A percentile compares a stretch with the other conserved stretches of the same genome.
Evolutionary conservation across 2,113 vertebrate genomes (phyloP).

Genomic region (Ariopsis seemanni): DNA sequence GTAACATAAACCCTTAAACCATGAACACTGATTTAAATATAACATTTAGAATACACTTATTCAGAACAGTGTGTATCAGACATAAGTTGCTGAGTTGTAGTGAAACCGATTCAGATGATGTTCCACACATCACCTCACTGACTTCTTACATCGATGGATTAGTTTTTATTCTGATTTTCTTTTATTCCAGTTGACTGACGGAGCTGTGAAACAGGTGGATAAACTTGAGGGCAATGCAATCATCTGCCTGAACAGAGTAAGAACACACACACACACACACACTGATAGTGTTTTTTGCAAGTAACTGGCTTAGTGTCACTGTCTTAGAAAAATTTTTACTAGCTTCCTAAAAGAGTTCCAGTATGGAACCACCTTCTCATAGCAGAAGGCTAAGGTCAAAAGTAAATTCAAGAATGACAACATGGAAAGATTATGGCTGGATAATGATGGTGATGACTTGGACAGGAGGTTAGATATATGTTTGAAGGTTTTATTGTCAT

Average conservation of each 20-base stretch:
- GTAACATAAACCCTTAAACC: not conserved
- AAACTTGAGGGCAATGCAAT: constrained; percentile 61
- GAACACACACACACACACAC: constrained; percentile 11
- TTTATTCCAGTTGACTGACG: constrained; percentile 56
- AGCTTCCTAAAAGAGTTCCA: not conserved
- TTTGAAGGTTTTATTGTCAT: no score
- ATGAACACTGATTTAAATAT: not conserved
- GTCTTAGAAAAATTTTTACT: not conserved
- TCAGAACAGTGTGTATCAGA: not conserved
- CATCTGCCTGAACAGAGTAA: constrained; percentile 73
- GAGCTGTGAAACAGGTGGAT: constrained; percentile 69
- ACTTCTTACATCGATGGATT: not conserved
- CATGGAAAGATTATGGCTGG: not conserved
- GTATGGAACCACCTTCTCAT: not conserved
- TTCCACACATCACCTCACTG: not conserved
- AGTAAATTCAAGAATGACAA: not conserved
- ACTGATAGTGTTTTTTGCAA: no score
- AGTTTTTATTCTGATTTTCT: not conserved
- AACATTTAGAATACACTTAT: not conserved
- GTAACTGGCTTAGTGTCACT: no score
- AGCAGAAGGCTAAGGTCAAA: not conserved
- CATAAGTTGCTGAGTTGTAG: not conserved
- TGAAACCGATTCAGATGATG: not conserved
- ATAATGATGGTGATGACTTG: no score
- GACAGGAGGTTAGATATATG: no score